A percentile compares a stretch with the other conserved stretches of the same genome.
Evolutionary conservation across 2,113 vertebrate species (phyloP).

Genomic region (Hiodon alosoides): DNA sequence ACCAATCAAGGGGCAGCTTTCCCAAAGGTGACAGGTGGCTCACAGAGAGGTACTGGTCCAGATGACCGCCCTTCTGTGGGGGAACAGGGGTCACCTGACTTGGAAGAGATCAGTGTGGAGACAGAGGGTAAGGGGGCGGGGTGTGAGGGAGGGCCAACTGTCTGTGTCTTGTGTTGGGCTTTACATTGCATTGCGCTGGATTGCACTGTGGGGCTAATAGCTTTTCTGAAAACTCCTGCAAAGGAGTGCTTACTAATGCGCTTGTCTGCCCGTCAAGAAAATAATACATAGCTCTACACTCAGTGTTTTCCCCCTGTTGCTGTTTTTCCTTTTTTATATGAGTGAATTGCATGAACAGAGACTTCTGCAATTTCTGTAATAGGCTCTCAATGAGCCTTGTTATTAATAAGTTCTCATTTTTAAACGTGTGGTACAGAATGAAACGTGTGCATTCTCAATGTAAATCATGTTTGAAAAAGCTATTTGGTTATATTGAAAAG

Average conservation of each 20-base stretch:
- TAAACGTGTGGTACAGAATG: not conserved
- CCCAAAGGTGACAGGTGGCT: conserved; percentile 66
- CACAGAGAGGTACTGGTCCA: conserved; percentile 68
- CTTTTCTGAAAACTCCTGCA: conserved; percentile 45
- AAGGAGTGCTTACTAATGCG: conserved; percentile 31
- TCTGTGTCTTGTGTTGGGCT: conserved; percentile 38
- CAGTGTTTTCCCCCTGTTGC: not conserved
- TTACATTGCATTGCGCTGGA: conserved; percentile 51
- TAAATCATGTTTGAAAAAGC: not conserved
- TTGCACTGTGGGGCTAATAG: conserved; percentile 55
- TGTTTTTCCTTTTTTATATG: not conserved
- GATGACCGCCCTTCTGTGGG: conserved; percentile 66
- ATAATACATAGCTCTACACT: conserved; percentile 8
- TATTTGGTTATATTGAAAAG: not conserved
- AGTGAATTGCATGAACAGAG: not conserved
- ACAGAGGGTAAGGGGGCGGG: conserved; percentile 78
- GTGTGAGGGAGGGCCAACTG: conserved; percentile 31
- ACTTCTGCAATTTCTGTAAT: not conserved
- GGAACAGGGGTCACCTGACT: conserved; percentile 68
- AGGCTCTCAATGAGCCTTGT: conserved; percentile 5
- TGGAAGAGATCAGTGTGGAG: conserved; percentile 75
- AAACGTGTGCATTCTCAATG: conserved; percentile 2
- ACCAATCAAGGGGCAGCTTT: conserved; percentile 60
- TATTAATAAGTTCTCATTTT: not conserved
- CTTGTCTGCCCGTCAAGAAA: not conserved